Conservation (phyloP, 2,888 invertebrate genomes). For the Gerris lacustris region DNA sequence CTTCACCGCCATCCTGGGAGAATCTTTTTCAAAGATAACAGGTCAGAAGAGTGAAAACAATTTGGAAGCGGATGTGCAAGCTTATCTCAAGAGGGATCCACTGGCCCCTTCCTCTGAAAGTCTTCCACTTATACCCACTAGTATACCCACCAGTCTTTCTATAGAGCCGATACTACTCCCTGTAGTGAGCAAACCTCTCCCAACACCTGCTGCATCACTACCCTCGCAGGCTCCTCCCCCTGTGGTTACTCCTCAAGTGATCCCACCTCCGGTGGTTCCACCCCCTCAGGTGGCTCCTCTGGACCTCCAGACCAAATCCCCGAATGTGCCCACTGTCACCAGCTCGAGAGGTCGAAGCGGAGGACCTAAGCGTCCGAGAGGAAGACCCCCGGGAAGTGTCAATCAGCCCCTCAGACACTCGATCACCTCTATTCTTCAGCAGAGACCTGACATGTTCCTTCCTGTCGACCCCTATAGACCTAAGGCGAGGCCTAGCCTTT, state of each 20-base stretch:
- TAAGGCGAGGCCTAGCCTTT: neutral
- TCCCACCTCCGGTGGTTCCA: neutral
- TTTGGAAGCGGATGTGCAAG: neutral
- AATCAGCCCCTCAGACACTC: neutral
- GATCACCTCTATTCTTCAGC: neutral
- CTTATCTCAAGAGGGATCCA: neutral
- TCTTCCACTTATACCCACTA: neutral
- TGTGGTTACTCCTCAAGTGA: slow-evolving; percentile 34
- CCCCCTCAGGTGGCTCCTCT: neutral
- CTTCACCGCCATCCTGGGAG: slow-evolving; percentile 52
- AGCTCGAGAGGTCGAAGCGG: neutral
- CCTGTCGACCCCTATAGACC: neutral
- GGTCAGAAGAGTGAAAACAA: slow-evolving; percentile 30
- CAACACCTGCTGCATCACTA: neutral
- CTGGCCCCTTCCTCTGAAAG: neutral
- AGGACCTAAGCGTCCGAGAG: slow-evolving; percentile 5
- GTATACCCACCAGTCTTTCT: neutral
- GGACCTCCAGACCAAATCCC: neutral
- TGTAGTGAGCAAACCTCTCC: neutral
- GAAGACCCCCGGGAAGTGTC: neutral
- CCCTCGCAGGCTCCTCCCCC: neutral
- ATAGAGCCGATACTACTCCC: neutral
- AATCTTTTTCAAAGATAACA: slow-evolving; percentile 55
- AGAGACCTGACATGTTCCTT: neutral
- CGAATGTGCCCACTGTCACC: neutral